Base-by-base conservation (phyloP, 2,797 vertebrate species). In the Lithobates pipiens region DNA sequence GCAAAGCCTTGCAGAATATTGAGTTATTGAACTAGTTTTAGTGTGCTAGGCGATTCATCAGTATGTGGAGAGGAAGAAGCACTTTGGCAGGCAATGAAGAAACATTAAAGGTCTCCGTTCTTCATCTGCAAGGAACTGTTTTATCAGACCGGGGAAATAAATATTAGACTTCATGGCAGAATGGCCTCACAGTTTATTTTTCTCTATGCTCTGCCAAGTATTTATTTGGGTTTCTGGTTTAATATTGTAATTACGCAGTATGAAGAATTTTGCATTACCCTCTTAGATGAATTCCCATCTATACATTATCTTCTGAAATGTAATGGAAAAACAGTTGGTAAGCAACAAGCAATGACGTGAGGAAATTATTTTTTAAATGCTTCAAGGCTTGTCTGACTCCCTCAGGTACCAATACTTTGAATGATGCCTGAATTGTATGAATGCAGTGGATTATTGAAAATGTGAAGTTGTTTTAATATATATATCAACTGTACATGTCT, bases 31-130 rank as follows among this genome's bases (percentile, higher is more conserved):
- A 54, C 68, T 70, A 39, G 23, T 82, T 76, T 86, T 86, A 82
- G 44, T 36, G 74, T 71, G 36, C 46, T 67, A 36, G 44, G 25
- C 36, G 50, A 86, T 82, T 81, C 79, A 86, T 75, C 72, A 76
- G 79, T 34, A 74, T 76, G 16, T 61, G 34, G 63, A 81, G 77
- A 32, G 75, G 57, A 82, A 82, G 46, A 68, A 82, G 54, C 57
- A 77, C 80, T 86, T 86, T 86, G 85, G 79, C 85, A 82, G 50
- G 67, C 76, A 82, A 82, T 77, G 42, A 27, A 77, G 70, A 86
- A 76, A 39, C 80, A 86, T 77, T 78, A 82, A 77, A 72, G 54
- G 72, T 16, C 50, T 81, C 36, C 23, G 44, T 82, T 67, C 54
- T 82, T 86, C 67, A 82, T 77, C 54, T 69, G 71, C 16, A 81